Percentiles rank a stretch among this genome's conserved stretches.
Evolutionary conservation across 2,888 invertebrate genomes (phyloP).

Genomic region (Nomada flava): DNA sequence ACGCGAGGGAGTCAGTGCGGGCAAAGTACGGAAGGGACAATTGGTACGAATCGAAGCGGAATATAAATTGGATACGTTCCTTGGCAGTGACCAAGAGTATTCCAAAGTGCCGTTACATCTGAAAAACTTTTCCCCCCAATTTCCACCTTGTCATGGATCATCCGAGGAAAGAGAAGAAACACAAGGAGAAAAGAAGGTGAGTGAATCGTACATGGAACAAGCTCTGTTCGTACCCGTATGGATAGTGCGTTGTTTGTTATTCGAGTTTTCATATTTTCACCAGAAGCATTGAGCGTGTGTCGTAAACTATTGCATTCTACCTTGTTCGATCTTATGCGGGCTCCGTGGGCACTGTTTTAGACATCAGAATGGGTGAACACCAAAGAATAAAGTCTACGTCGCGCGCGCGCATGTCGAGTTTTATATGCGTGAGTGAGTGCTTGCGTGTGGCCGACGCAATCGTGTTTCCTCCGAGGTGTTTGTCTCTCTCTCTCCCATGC

Average conservation of each 20-base stretch:
- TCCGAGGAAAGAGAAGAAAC: slow-evolving; percentile 84
- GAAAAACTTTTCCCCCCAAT: not conserved
- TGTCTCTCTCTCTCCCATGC: slow-evolving; percentile 20
- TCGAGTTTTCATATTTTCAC: not conserved
- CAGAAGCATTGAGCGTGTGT: no score
- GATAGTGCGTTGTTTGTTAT: not conserved
- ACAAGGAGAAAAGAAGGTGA: slow-evolving; percentile 89
- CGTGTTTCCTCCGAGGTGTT: slow-evolving; percentile 38
- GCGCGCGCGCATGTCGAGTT: slow-evolving; percentile 39
- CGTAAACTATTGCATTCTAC: not conserved
- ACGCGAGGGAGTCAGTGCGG: slow-evolving; percentile 31
- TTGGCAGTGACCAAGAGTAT: slow-evolving; percentile 77
- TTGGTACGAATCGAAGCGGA: slow-evolving; percentile 20
- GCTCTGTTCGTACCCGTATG: slow-evolving; percentile 36
- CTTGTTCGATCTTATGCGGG: not conserved
- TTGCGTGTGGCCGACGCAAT: slow-evolving; percentile 60
- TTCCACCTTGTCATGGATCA: slow-evolving; percentile 57
- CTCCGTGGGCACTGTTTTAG: slow-evolving; percentile 17
- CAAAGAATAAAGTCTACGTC: slow-evolving; percentile 25
- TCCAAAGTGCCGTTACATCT: slow-evolving; percentile 32
- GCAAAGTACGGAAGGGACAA: slow-evolving; percentile 48
- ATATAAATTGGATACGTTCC: slow-evolving; percentile 69
- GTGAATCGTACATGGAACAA: slow-evolving; percentile 31
- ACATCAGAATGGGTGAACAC: slow-evolving; percentile 7
- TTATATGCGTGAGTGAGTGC: slow-evolving; percentile 25